Conservation (phyloP, 2,113 vertebrate species). For the Galemys pyrenaicus region DNA sequence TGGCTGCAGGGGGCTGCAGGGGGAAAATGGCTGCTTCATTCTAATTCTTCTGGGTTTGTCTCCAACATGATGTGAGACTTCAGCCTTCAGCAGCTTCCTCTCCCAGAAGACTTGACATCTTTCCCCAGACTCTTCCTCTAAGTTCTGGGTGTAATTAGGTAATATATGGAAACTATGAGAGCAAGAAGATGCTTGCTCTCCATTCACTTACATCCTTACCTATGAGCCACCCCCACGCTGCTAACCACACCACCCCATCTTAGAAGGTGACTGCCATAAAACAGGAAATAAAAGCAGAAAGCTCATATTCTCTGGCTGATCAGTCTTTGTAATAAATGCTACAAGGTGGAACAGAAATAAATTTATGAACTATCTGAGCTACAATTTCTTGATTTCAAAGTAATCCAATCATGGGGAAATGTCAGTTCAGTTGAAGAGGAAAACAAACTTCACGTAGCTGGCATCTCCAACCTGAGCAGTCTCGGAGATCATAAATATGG, state of each 20-base stretch:
- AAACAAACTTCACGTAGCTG: conserved; percentile 39
- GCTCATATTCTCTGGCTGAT: conserved; percentile 48
- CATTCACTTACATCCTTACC: background rate
- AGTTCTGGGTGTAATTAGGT: background rate
- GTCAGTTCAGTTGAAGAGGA: conserved; percentile 49
- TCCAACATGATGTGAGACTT: background rate
- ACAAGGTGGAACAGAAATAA: conserved; percentile 59
- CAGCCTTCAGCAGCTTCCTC: background rate
- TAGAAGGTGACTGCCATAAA: conserved; percentile 66
- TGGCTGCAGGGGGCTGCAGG: background rate
- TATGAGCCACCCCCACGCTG: background rate
- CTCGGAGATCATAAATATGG: background rate
- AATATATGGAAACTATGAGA: background rate
- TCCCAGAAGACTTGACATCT: background rate
- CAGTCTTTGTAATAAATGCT: conserved; percentile 65
- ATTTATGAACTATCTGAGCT: conserved; percentile 60
- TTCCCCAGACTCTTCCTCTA: background rate
- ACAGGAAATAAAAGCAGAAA: conserved; percentile 55
- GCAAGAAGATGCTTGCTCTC: background rate
- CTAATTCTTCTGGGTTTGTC: background rate
- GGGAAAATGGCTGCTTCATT: background rate
- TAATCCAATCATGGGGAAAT: conserved; percentile 57
- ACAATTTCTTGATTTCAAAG: conserved; percentile 61
- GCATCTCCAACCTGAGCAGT: background rate
- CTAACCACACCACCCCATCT: background rate